Base-by-base conservation (phyloP, 2,797 vertebrate species). In the Spea hammondii region DNA sequence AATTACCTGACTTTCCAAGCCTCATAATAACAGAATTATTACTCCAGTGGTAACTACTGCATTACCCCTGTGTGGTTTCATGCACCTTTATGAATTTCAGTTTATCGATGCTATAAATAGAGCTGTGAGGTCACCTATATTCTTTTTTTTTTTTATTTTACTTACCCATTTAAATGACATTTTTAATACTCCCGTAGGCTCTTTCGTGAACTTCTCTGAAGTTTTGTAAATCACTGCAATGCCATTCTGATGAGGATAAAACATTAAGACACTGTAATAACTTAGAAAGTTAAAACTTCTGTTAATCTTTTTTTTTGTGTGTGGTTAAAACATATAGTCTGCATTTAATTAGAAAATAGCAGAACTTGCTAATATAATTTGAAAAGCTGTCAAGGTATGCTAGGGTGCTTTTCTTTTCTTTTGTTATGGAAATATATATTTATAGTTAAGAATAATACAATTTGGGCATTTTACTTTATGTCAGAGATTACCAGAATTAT, bases 1-100 rank as follows among this genome's bases (percentile, higher is more conserved):
- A 7, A n/a, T 50, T 62, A 65, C 48, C 48, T 53, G 45, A n/a
- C 70, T 71, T n/a, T 59, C 17, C 44, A 69, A 14, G 49, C 9
- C 11, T 11, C 14, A 65, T 11, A 64, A 54, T 45, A 69, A 54
- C 11, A 13, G n/a, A 80, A 48, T n/a, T 74, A 47, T 14, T 46
- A 47, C 7, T 6, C 54, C 6, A 53, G 17, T 48, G 72, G 50
- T 50, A 67, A 57, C 46, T 44, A 62, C 17, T 46, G 44, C 7
- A 64, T 50, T 9, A 72, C 48, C 13, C 49, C 54, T 55, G 60
- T 13, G 55, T 17, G 11, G 55, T 62, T 62, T 62, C 14, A 7
- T 50, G 17, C 14, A 44, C 51, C 48, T 60, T 74, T 32, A 74
- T 51, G 64, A 60, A 60, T 12, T 12, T 60, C 10, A 11, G 48